Evolutionary conservation across 1,140 invertebrate genomes (phyloP), one percentile per base, ranked within the genome.

Genomic region (Calliopsis andreniformis): DNA sequence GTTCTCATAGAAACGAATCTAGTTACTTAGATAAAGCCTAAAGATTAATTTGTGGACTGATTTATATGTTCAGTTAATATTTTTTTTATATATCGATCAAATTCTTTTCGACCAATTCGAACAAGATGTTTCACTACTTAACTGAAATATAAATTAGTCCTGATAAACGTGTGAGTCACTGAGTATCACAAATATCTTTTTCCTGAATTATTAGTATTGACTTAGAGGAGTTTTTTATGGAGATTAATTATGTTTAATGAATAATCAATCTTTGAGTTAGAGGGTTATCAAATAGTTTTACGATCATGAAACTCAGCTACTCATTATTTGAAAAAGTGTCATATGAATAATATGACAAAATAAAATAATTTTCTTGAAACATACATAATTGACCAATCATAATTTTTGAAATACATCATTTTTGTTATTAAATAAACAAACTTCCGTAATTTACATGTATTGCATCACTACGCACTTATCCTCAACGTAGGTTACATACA

Each of bases 61-160:
- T 72, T 83, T 73, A 68, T 64, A 83, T 82, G 45, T 73, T 51
- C 79, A 59, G 63, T 82, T 82, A 82, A 73, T 62, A 32, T 14
- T 6, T 39, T 35, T 30, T 39, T 3, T 30, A 25, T 32, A 18
- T 12, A 51, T n/a, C n/a, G 25, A 30, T 25, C 23, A 3, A 39
- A 14, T 39, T 59, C n/a, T 1, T 3, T 39, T 59, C 23, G 8
- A 35, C 47, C 16, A 18, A 12, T 25, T 6, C 25, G 12, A 14
- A n/a, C 25, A 25, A 70, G 20, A 30, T 32, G 62, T 4, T 35
- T 25, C 39, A 7, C n/a, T 35, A 3, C 45, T 82, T 83, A 76
- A 66, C 51, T 49, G 80, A 49, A 71, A 82, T 83, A 71, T 66
- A 79, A 71, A 70, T 75, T 16, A 67, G 66, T 69, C 4, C 18